phyloP scores from a whole-genome alignment of 92 coral and sea anemone genomes.

The Pocillopora grandis region DNA sequence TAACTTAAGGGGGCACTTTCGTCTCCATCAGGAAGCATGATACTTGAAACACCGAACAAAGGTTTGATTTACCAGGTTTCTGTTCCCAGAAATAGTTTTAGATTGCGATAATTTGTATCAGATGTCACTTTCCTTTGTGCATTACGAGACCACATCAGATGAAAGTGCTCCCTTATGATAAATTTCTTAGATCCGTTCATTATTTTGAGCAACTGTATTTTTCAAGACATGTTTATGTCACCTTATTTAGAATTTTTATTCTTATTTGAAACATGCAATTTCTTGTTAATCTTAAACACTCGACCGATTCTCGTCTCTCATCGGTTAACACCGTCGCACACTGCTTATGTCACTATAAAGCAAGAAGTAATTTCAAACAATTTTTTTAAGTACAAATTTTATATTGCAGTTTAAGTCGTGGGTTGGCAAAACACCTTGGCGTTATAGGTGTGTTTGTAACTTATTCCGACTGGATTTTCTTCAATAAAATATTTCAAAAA shows the following conservation, averaged over 20 bases:
- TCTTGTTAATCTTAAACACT: neutral
- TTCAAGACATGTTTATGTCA: neutral
- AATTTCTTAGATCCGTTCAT: neutral
- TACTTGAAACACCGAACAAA: neutral
- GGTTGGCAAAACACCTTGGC: constrained; percentile 16
- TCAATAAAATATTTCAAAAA: constrained; percentile 28
- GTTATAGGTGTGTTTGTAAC: constrained; percentile 11
- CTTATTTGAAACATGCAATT: neutral
- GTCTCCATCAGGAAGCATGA: neutral
- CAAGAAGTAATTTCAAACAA: neutral
- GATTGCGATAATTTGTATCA: neutral
- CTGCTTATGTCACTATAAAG: constrained; percentile 7
- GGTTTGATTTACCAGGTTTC: neutral
- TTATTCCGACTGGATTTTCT: constrained; percentile 16
- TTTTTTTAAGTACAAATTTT: constrained; percentile 29
- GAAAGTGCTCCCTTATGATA: neutral
- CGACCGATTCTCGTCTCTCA: constrained; percentile 15
- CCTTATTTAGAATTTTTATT: neutral
- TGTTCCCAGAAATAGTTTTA: neutral
- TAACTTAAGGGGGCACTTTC: neutral
- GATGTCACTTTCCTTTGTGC: neutral
- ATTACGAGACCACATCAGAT: no score
- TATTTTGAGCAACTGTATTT: neutral
- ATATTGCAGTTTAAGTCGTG: constrained; percentile 26
- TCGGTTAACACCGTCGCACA: neutral